phyloP scores from a whole-genome alignment of 2,797 vertebrate genomes.

The Oophaga sylvatica region DNA sequence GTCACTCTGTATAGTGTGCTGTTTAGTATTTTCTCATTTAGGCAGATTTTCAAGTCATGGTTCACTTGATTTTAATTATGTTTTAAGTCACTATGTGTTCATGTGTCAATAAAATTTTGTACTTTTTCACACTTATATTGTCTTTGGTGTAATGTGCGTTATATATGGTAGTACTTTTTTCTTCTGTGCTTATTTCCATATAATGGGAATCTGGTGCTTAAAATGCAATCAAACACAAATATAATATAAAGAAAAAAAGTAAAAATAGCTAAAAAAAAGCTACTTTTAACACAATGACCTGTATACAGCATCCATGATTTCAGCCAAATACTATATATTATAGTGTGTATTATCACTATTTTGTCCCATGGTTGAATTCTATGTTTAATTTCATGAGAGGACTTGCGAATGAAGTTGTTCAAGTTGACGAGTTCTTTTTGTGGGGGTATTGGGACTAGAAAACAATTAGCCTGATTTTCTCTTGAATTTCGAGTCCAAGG shows the following conservation, averaged over 20 bases:
- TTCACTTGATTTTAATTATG: no score
- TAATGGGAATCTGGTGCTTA: not conserved
- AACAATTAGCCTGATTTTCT: slow-evolving; percentile 81
- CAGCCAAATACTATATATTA: not conserved
- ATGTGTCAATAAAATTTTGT: no score
- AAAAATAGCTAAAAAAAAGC: not conserved
- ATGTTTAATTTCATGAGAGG: not conserved
- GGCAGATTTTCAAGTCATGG: no score
- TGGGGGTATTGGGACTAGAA: slow-evolving; percentile 75
- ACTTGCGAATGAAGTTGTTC: slow-evolving; percentile 32
- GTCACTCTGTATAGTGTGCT: no score
- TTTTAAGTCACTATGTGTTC: no score
- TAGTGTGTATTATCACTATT: slow-evolving; percentile 5
- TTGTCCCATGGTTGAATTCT: not conserved
- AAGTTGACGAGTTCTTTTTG: slow-evolving; percentile 74
- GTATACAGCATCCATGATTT: not conserved
- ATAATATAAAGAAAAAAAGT: not conserved
- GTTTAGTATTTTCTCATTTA: no score
- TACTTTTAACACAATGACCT: not conserved
- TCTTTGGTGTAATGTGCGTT: no score
- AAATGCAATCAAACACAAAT: not conserved
- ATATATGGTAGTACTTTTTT: no score
- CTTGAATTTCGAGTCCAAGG: slow-evolving; percentile 76
- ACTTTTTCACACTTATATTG: no score
- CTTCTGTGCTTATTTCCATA: no score